These are phyloP conservation scores for Stomorhina lunata DNA, from an alignment of 2,888 invertebrate species.

Conservation along the genomic window DNA sequence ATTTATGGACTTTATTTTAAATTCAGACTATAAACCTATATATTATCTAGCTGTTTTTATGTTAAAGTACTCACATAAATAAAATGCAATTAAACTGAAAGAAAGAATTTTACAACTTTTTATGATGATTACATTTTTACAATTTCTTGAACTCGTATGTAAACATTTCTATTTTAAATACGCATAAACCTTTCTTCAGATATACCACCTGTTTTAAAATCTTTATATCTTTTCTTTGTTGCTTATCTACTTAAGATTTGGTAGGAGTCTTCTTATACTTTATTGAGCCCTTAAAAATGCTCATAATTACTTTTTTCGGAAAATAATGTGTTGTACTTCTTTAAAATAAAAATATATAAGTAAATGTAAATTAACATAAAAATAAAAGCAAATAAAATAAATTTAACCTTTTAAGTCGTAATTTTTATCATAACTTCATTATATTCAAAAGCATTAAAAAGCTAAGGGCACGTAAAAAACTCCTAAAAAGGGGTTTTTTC, in stretches of 20 bases:
- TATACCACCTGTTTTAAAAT: conserved; percentile 8
- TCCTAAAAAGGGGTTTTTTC: neutral
- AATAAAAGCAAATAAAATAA: conserved; percentile 34
- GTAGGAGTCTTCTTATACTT: neutral
- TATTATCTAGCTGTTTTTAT: no score
- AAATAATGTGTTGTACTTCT: conserved; percentile 7
- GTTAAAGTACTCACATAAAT: no score
- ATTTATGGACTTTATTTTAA: no score
- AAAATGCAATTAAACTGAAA: neutral
- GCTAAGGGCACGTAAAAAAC: conserved; percentile 35
- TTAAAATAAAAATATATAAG: conserved; percentile 7
- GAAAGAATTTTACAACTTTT: neutral
- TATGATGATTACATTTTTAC: neutral
- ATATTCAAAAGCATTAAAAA: neutral
- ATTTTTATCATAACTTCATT: no score
- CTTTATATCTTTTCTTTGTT: neutral
- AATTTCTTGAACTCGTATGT: neutral
- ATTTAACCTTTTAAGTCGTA: conserved; percentile 30
- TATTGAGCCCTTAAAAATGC: neutral
- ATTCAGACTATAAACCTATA: no score
- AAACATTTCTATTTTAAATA: neutral
- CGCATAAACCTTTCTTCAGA: neutral
- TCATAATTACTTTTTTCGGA: conserved; percentile 36
- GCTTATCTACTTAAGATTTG: neutral
- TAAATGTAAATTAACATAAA: conserved; percentile 16